Conservation (phyloP, 2,113 vertebrate genomes). For the Bufo gargarizans region DNA sequence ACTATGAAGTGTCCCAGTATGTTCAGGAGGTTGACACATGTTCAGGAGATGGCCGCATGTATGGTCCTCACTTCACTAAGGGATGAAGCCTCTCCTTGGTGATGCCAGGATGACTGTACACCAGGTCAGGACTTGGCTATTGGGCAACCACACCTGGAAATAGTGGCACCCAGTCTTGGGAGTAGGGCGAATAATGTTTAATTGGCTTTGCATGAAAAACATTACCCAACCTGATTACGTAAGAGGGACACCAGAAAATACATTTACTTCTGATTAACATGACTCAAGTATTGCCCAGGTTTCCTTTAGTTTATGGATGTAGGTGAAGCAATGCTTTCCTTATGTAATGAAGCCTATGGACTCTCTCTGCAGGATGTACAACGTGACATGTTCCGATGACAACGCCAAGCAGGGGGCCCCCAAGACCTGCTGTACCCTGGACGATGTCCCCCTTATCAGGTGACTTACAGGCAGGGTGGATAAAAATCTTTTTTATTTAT, state of each 20-base stretch:
- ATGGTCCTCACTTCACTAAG: too few relatives aligned
- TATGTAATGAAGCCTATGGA: not conserved
- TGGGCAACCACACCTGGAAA: not conserved
- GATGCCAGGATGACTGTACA: not conserved
- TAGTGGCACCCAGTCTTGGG: not conserved
- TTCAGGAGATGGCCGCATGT: not conserved
- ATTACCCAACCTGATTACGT: not conserved
- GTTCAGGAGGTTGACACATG: not conserved
- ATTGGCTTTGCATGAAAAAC: too few relatives aligned
- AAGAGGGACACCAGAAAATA: not conserved
- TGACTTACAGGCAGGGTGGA: slow-evolving; percentile 58
- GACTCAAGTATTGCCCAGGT: not conserved
- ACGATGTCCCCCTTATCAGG: slow-evolving; percentile 92
- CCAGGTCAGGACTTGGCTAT: not conserved
- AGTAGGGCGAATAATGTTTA: not conserved
- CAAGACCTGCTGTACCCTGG: slow-evolving; percentile 89
- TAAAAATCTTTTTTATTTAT: too few relatives aligned
- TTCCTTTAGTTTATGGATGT: not conserved
- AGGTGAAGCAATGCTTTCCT: not conserved
- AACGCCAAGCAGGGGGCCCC: slow-evolving; percentile 82
- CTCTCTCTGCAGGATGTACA: slow-evolving; percentile 81
- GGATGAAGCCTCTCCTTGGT: not conserved
- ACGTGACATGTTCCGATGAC: slow-evolving; percentile 86
- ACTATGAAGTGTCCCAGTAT: not conserved
- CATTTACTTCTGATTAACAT: not conserved